These are phyloP conservation scores for Siderastrea siderea DNA, from an alignment of 92 coral and sea anemone species.

Conservation along the genomic window DNA sequence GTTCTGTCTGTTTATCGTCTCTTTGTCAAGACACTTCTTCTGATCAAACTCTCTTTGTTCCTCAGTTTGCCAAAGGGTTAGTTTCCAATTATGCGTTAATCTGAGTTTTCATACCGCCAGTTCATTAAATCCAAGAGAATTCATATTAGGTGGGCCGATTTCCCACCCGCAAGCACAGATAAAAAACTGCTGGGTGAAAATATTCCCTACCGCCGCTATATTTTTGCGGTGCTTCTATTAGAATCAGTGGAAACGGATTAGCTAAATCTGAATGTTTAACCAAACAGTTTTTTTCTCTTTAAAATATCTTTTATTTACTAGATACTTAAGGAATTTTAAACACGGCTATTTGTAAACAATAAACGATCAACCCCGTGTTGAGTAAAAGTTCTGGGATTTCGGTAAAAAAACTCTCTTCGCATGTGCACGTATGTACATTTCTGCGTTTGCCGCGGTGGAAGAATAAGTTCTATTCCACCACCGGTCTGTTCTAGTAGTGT, in stretches of 20 bases:
- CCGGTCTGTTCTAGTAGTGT: not conserved
- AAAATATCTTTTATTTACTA: slow-evolving; percentile 69
- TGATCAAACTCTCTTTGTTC: slow-evolving; percentile 45
- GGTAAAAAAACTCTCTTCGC: not conserved
- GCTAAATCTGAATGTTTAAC: slow-evolving; percentile 4
- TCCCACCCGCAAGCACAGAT: slow-evolving; percentile 4
- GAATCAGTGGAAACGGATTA: not conserved
- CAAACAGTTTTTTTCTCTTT: slow-evolving; percentile 44
- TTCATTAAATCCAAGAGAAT: slow-evolving; percentile 22
- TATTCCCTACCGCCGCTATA: not conserved
- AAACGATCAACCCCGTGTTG: slow-evolving; percentile 22
- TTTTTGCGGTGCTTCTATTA: not conserved
- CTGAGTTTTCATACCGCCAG: slow-evolving; percentile 33
- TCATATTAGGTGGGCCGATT: slow-evolving; percentile 8
- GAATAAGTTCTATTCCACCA: not conserved
- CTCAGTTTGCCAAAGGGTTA: slow-evolving; percentile 65
- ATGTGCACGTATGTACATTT: not conserved
- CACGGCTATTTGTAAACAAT: slow-evolving; percentile 80
- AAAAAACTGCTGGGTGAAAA: no score
- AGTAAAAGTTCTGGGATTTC: not conserved
- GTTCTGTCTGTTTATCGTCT: slow-evolving; percentile 22
- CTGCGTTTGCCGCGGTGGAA: slow-evolving; percentile 2
- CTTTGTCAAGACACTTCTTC: not conserved
- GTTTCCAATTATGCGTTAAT: slow-evolving; percentile 73
- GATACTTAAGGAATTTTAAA: slow-evolving; percentile 76